Conservation (phyloP, 2,888 invertebrate species). For the Invenusta paracnida region DNA sequence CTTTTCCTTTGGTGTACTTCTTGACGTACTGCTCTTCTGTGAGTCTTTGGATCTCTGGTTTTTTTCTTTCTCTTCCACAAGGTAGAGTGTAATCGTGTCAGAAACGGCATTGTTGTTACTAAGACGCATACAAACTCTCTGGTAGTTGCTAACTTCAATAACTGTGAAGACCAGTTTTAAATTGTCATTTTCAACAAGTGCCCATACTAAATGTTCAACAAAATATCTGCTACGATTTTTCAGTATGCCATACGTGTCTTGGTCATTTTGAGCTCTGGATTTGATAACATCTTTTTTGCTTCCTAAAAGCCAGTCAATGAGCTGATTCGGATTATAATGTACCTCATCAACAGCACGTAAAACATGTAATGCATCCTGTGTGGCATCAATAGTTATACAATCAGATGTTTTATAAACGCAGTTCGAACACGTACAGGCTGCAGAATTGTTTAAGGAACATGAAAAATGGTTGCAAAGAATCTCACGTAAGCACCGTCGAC, state of each 20-base stretch:
- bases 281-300: not conserved
- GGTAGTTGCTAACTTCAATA: not conserved
- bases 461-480: not conserved
- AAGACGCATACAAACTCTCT: not conserved
- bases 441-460: not conserved
- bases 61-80: too few species aligned
- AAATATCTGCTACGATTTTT: too few species aligned
- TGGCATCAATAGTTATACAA: not conserved
- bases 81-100: not conserved
- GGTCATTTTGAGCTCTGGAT: too few species aligned
- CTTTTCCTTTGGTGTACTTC: too few species aligned
- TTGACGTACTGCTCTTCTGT: not conserved
- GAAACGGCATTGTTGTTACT: not conserved
- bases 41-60: too few species aligned
- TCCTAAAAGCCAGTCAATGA: not conserved
- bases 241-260: too few species aligned
- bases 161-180: not conserved
- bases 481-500: not conserved
- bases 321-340: not conserved
- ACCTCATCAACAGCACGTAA: not conserved
- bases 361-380: too few species aligned
- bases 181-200: not conserved
- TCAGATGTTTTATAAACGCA: not conserved
- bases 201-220: not conserved
- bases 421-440: not conserved